Evolutionary conservation across 2,888 invertebrate genomes (phyloP).

Genomic region (Calameuta pallipes): DNA sequence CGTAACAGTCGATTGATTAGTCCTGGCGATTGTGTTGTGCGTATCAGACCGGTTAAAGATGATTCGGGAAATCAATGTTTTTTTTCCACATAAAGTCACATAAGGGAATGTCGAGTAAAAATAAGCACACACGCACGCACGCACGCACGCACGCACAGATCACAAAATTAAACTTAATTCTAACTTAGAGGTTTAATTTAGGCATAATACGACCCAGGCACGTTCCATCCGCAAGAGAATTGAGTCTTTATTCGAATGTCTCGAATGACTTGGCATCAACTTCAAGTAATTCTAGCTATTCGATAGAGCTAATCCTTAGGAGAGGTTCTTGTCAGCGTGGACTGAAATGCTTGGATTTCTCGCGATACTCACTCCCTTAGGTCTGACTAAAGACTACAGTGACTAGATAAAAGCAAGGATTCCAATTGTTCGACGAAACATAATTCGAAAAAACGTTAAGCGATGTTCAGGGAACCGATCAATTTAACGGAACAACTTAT

Average conservation of each 20-base stretch:
- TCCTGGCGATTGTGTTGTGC: too few species aligned
- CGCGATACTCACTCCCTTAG: background rate
- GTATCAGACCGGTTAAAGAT: too few species aligned
- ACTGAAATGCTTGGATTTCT: background rate
- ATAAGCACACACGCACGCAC: slow-evolving; percentile 11
- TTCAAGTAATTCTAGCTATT: too few species aligned
- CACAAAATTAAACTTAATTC: slow-evolving; percentile 46
- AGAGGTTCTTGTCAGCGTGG: too few species aligned
- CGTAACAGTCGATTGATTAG: too few species aligned
- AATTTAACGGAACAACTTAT: background rate
- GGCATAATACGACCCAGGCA: slow-evolving; percentile 44
- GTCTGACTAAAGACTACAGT: slow-evolving; percentile 49
- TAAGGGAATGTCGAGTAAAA: slow-evolving; percentile 48
- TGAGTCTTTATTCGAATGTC: too few species aligned
- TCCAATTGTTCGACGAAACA: slow-evolving; percentile 6
- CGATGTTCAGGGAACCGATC: background rate
- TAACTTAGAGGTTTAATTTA: slow-evolving; percentile 52
- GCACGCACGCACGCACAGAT: slow-evolving; percentile 23
- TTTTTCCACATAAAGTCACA: too few species aligned
- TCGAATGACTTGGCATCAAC: too few species aligned
- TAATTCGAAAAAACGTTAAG: background rate
- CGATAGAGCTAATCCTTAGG: too few species aligned
- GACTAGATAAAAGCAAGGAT: slow-evolving; percentile 61
- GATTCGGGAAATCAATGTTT: too few species aligned
- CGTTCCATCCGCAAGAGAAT: slow-evolving; percentile 14